phyloP scores from a whole-genome alignment of 1,140 invertebrate genomes.

The Bombyx mandarina region DNA sequence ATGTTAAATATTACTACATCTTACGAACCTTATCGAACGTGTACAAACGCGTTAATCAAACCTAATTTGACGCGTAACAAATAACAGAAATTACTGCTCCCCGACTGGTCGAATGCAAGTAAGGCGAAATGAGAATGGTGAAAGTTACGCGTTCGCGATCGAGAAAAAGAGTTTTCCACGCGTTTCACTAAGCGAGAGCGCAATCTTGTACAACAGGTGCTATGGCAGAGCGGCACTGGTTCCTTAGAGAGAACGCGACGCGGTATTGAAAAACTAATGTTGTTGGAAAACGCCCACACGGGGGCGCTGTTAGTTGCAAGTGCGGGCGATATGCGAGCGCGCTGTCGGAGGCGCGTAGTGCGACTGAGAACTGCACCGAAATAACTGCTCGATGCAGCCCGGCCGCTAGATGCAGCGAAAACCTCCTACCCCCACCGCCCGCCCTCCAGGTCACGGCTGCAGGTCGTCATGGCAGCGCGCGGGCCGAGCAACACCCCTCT shows the following conservation, averaged over 20 bases:
- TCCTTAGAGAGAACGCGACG: not conserved
- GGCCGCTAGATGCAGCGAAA: conserved; percentile 47
- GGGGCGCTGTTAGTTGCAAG: conserved; percentile 27
- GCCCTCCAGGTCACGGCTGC: conserved; percentile 53
- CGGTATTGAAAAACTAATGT: conserved; percentile 3
- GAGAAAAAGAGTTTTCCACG: conserved; percentile 66
- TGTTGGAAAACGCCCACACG: conserved; percentile 21
- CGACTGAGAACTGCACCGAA: conserved; percentile 64
- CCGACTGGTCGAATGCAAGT: conserved; percentile 40
- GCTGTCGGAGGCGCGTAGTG: conserved; percentile 41
- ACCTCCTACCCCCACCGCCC: conserved; percentile 13
- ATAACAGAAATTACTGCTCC: conserved; percentile 24
- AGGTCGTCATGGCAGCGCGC: conserved; percentile 45
- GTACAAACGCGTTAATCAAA: conserved; percentile 17
- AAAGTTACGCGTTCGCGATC: conserved; percentile 61
- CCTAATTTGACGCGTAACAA: conserved; percentile 26
- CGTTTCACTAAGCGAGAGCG: conserved; percentile 54
- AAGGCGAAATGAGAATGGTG: conserved; percentile 57
- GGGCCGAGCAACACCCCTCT: conserved; percentile 27
- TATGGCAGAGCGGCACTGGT: conserved; percentile 11
- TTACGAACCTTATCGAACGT: conserved; percentile 17
- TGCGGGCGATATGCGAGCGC: conserved; percentile 31
- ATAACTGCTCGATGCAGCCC: conserved; percentile 62
- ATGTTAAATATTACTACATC: not conserved
- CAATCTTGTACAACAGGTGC: conserved; percentile 44